phyloP scores from a whole-genome alignment of 2,888 invertebrate species.

The Scaptomyza parva region DNA sequence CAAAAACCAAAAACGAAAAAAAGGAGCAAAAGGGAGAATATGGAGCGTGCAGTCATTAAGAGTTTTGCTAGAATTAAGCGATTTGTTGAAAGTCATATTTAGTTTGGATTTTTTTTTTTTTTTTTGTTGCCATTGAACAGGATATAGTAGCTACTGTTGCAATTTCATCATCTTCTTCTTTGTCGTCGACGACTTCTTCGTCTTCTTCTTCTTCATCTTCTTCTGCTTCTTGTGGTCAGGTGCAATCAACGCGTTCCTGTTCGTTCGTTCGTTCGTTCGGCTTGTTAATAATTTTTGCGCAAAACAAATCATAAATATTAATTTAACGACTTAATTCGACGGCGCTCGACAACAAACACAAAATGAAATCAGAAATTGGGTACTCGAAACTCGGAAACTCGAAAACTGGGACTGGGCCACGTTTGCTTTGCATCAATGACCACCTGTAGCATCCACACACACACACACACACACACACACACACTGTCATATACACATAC shows the following conservation, averaged over 20 bases:
- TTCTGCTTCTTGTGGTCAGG: slow-evolving; percentile 9
- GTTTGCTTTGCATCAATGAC: slow-evolving; percentile 44
- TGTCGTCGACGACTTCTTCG: no score
- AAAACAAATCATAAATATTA: slow-evolving; percentile 79
- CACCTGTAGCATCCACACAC: slow-evolving; percentile 61
- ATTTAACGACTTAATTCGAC: slow-evolving; percentile 81
- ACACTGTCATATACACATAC: not conserved
- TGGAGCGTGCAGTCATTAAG: slow-evolving; percentile 71
- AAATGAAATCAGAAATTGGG: slow-evolving; percentile 5
- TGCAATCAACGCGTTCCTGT: slow-evolving; percentile 26
- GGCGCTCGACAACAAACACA: slow-evolving; percentile 20
- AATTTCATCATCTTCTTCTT: no score
- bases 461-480: not conserved
- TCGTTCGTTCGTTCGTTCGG: no score
- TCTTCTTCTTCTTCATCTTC: no score
- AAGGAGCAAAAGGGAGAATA: slow-evolving; percentile 50
- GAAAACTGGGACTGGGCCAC: slow-evolving; percentile 50
- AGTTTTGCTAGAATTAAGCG: slow-evolving; percentile 59
- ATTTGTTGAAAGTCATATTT: slow-evolving; percentile 3
- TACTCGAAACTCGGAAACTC: slow-evolving; percentile 30
- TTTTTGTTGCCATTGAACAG: not conserved
- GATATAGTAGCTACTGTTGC: not conserved
- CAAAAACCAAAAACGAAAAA: no score
- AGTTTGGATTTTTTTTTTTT: no score
- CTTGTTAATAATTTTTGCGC: slow-evolving; percentile 49